These are phyloP conservation scores for Ctenosaura bakeri DNA, from an alignment of 2,797 vertebrate species.

Conservation along the genomic window DNA sequence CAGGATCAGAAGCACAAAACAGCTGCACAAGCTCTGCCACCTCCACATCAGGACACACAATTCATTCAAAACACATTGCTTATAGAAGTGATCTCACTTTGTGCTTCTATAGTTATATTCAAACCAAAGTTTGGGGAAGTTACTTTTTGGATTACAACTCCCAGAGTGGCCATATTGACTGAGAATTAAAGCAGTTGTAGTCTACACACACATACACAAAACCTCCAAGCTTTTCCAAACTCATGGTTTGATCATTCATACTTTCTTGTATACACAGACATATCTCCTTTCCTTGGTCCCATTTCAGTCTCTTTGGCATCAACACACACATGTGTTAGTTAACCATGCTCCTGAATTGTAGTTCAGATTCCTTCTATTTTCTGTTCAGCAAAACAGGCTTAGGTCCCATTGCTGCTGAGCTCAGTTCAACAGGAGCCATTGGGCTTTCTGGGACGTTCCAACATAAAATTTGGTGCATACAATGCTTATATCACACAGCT, in stretches of 20 bases:
- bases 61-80: background rate
- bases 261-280: too few relatives aligned
- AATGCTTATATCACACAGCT: background rate
- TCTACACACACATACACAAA: too few relatives aligned
- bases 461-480: background rate
- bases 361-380: background rate
- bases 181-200: too few relatives aligned
- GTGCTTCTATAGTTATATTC: too few relatives aligned
- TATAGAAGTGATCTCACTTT: background rate
- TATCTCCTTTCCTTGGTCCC: background rate
- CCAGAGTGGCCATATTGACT: too few relatives aligned
- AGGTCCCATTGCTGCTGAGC: background rate
- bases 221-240: too few relatives aligned
- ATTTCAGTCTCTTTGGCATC: background rate
- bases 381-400: too few relatives aligned
- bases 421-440: background rate
- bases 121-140: too few relatives aligned
- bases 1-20: background rate
- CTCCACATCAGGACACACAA: background rate
- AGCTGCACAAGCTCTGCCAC: too few relatives aligned
- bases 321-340: background rate
- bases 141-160: too few relatives aligned
- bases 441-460: background rate
- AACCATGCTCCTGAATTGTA: background rate
- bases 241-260: too few relatives aligned